Evolutionary conservation across 2,888 invertebrate genomes (phyloP).

Genomic region (Chaetogeoica ovagalla): DNA sequence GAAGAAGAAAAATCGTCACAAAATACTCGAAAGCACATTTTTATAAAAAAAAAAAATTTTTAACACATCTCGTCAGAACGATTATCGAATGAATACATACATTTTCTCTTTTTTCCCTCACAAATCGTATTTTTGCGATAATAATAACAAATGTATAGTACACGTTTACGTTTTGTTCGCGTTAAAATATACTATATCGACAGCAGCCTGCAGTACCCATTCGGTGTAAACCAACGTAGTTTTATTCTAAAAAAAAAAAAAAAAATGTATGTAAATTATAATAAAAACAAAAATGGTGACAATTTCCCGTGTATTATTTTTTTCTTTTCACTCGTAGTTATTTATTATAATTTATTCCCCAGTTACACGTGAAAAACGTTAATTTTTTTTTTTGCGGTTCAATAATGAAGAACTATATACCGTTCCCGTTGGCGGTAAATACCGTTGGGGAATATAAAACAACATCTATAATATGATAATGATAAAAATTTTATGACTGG

Average conservation of each 20-base stretch:
- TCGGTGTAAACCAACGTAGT: not conserved
- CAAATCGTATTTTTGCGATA: too few relatives aligned
- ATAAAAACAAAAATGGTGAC: conserved; percentile 23
- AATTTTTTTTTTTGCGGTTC: conserved; percentile 29
- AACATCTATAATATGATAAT: conserved; percentile 32
- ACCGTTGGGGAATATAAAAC: conserved; percentile 21
- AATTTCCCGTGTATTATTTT: not conserved
- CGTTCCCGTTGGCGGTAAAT: not conserved
- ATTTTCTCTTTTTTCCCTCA: too few relatives aligned
- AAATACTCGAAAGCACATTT: too few relatives aligned
- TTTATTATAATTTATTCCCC: conserved; percentile 24
- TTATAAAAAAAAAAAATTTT: too few relatives aligned
- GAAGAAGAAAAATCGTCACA: too few relatives aligned
- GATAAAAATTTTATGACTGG: conserved; percentile 14
- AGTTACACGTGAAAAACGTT: conserved; percentile 12
- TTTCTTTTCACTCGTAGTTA: too few relatives aligned
- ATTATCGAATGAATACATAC: too few relatives aligned
- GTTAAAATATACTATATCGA: conserved; percentile 19
- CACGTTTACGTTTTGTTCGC: not conserved
- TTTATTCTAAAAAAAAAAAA: not conserved
- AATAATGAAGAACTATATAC: conserved; percentile 27
- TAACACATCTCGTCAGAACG: too few relatives aligned
- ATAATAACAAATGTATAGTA: not conserved
- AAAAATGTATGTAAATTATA: conserved; percentile 23
- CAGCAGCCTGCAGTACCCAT: conserved; percentile 2